Base-by-base conservation (phyloP, 2,888 invertebrate genomes). In the Clepsis dumicolana region DNA sequence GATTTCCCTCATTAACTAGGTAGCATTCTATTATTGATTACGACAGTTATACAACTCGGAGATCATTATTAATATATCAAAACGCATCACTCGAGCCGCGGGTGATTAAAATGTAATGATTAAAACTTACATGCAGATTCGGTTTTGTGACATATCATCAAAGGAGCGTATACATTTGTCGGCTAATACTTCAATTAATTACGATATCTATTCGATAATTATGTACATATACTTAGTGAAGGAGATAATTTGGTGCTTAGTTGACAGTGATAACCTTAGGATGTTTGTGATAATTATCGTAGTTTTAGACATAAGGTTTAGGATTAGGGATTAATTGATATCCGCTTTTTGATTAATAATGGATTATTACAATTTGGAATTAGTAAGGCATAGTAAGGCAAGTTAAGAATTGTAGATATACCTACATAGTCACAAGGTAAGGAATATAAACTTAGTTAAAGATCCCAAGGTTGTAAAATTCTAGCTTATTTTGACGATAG, bases 191-290 rank as follows among this genome's bases (percentile, higher is more conserved):
- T 16, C 29, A 41, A 59, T 59, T 59, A 59, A 57, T 38, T 38
- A 57, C 8, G 35, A 35, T 35, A 35, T 3, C 12, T 2, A 14
- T 35, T 35, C 8, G 59, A 41, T 59, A 41, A 41, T n/a, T 2
- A 41, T 25, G 41, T 25, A 59, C 59, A 25, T 59, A 25, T 59
- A 41, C 10, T 59, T 41, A 25, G 4, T 59, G 59, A 59, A 41
- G 2, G 5, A 29, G 29, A 54, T 56, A 56, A 44, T 8, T 44
- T 44, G 41, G 56, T 21, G 21, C 48, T 24, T 25, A 25, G 27
- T n/a, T 52, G 14, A 21, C 4, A 24, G 16, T 38, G 41, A 25
- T 59, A 25, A 59, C 38, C n/a, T 16, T 59, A 41, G 14, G 8
- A 29, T 29, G 18, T 27, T 29, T 52, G 52, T 52, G 12, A 10